Evolutionary conservation across 1,140 invertebrate genomes (phyloP), one percentile per base, ranked within the genome.

Genomic region (Penaeus japonicus): DNA sequence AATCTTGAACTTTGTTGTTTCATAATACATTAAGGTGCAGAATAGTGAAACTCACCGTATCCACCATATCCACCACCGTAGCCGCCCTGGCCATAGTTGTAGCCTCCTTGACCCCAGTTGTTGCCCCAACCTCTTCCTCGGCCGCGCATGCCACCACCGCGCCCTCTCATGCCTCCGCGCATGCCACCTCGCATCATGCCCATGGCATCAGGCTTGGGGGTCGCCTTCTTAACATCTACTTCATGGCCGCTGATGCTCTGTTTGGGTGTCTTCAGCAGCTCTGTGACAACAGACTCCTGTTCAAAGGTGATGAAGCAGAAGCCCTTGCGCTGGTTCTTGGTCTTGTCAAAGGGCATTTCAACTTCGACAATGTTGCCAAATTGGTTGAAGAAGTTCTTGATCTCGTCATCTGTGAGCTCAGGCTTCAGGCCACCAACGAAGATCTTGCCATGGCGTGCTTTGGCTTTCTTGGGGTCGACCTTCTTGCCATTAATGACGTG

Each of bases 251-350:
- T 96, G 87, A 99, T 97, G 55, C 95, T 97, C 92, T 98, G 97
- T 92, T 98, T 98, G 5, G 97, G 96, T 85, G 96, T 96, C 92
- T 98, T 98, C 80, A 98, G 93, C 53, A 98, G 93, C 92, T 97
- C 96, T 91, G 97, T 97, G 12, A 98, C 97, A 77, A 98, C 96
- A 92, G 97, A 96, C 93, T 98, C 97, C 62, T 96, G 97, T 92
- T 98, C 97, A 92, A 98, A 98, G 90, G 97, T 98, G 92, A 98
- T 97, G 92, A 98, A 98, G 92, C 97, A 98, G 93, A 98, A 98
- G 86, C 96, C 97, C 94, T 98, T 97, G 90, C 97, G 95, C 92
- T 98, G 97, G 92, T 98, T 98, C 94, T 99, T 98, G 92, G 96
- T 96, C 92, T 98, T 98, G 92, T 99, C 98, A 92, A 97, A 98